A percentile compares a stretch with the other conserved stretches of the same genome.
Conservation (phyloP, 2,113 vertebrate species). For the Myotis yumanensis region DNA sequence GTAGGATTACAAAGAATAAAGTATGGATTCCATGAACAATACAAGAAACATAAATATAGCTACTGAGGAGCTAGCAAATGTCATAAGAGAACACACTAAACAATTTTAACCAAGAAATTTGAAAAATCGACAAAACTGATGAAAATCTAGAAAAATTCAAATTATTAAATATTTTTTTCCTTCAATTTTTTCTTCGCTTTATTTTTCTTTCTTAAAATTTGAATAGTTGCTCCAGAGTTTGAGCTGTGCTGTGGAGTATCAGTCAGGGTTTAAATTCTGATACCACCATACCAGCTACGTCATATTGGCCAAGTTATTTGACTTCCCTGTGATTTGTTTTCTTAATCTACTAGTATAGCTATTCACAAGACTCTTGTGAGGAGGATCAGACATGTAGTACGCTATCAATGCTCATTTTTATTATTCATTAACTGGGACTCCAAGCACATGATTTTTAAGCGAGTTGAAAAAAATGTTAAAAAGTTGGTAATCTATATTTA, state of each 20-base stretch:
- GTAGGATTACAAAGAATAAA: not conserved
- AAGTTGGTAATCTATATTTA: not conserved
- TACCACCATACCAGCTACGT: not conserved
- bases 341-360: not conserved
- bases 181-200: not conserved
- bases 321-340: not conserved
- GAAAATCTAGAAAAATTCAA: not conserved
- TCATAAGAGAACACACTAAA: not conserved
- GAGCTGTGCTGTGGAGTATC: not conserved
- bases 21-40: not conserved
- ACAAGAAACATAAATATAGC: not conserved
- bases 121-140: slow-evolving; percentile 21
- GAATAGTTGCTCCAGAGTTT: not conserved
- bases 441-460: not conserved
- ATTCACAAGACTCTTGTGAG: not conserved
- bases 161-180: not conserved
- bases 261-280: not conserved
- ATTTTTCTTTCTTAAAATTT: not conserved
- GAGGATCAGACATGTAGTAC: not conserved
- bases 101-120: not conserved
- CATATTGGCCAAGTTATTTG: not conserved
- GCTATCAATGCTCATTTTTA: not conserved
- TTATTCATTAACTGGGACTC: not conserved
- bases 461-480: not conserved
- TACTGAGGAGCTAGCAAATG: not conserved